Base-by-base conservation (phyloP, 2,888 invertebrate genomes). In the Cataglyphis albicans region DNA sequence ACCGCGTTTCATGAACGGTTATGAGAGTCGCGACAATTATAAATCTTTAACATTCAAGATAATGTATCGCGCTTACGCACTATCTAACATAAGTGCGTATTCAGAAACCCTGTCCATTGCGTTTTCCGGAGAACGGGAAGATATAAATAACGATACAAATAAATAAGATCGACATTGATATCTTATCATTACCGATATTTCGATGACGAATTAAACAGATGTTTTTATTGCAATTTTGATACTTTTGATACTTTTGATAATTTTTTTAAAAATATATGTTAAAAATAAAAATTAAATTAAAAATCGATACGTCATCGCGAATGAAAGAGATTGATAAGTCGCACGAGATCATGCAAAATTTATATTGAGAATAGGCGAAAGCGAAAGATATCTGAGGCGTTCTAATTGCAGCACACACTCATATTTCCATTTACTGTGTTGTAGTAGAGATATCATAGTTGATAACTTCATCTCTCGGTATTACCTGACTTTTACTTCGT, bases 381-480 rank as follows among this genome's bases (percentile, higher is more conserved):
- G 78, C 32, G 21, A 72, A 59, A 72, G 70, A 70, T 61, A 72
- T 59, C 68, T n/a, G 44, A 6, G 32, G 57, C 78, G 44, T 59
- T 61, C 59, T 72, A 72, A 80, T 80, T 80, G 67, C 44, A 32
- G 44, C 41, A 57, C 55, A 12, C 32, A 32, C 32, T 44, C 59
- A 21, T 67, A 70, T 70, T 35, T 68, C 44, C 44, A 57, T 59
- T 32, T 29, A n/a, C 48, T 48, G 5, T 6, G 57, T 70, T 78
- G 59, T 35, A 67, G 12, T 67, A 75, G 0, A 72, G 32, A 80
- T 78, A 78, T 80, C 72, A 80, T 29, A 80, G 44, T 59, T 80
- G 72, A 80, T 80, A 80, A 80, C 72, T 80, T 59, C 55, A 68
- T 80, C 78, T 72, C 59, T 72, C 59, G 44, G 32, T 18, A 35